Conservation (phyloP, 2,888 invertebrate genomes). For the Volucella bombylans region DNA sequence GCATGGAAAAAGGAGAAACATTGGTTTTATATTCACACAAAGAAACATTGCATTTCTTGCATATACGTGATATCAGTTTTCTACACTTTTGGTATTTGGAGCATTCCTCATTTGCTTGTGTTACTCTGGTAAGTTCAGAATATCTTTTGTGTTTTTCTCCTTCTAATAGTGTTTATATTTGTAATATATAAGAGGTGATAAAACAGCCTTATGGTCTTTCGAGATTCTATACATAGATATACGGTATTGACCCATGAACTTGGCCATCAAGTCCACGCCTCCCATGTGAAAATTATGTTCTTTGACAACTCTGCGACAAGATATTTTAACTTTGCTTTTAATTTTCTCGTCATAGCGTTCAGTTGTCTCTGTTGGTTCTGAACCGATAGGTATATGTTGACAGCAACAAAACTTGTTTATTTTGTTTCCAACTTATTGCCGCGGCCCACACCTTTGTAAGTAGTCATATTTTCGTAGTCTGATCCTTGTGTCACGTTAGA, state of each 20-base stretch:
- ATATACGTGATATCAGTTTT: background rate
- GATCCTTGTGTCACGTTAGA: background rate
- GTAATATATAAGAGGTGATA: background rate
- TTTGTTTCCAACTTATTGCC: too few relatives aligned
- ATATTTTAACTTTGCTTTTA: background rate
- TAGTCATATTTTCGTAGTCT: background rate
- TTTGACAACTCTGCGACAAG: background rate
- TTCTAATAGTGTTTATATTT: background rate
- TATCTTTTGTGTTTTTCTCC: background rate
- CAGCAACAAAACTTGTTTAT: too few relatives aligned
- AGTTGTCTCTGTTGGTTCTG: too few relatives aligned
- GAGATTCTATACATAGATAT: background rate
- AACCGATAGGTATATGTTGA: too few relatives aligned
- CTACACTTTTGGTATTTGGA: too few relatives aligned
- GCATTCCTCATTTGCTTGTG: too few relatives aligned
- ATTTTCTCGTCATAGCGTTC: too few relatives aligned
- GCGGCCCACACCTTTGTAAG: background rate
- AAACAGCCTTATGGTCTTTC: background rate
- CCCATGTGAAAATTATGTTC: background rate
- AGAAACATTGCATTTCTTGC: background rate
- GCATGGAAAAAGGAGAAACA: background rate
- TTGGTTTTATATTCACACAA: background rate
- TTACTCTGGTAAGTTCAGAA: too few relatives aligned
- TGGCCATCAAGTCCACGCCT: background rate
- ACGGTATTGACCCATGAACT: background rate